Evolutionary conservation across 2,888 invertebrate species (phyloP).

Genomic region (Synanthedon myopaeformis): DNA sequence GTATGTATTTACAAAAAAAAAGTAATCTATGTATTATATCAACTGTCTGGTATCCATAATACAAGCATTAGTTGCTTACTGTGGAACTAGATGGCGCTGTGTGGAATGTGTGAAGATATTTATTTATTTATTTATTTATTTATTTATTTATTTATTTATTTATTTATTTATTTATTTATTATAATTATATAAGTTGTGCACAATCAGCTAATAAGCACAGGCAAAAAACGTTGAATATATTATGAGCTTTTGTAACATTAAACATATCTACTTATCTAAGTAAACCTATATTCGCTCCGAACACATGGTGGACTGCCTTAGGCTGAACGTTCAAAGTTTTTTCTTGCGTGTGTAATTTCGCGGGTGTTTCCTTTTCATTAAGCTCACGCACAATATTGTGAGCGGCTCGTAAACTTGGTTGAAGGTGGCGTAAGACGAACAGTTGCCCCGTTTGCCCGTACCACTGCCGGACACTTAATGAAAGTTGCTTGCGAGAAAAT

Average conservation of each 20-base stretch:
- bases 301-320: neutral
- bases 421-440: slow-evolving; percentile 19
- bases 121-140: too few species aligned
- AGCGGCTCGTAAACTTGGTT: slow-evolving; percentile 48
- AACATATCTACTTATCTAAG: neutral
- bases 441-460: neutral
- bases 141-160: too few species aligned
- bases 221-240: too few species aligned
- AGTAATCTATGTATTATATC: too few species aligned
- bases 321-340: slow-evolving; percentile 2
- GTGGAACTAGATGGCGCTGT: too few species aligned
- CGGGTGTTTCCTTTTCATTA: slow-evolving; percentile 28
- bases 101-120: too few species aligned
- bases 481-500: slow-evolving; percentile 40
- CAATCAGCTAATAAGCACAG: too few species aligned
- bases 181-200: too few species aligned
- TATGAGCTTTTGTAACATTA: neutral
- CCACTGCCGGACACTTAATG: slow-evolving; percentile 31
- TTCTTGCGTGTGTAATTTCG: slow-evolving; percentile 11
- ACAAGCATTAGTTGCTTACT: too few species aligned
- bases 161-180: too few species aligned
- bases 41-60: too few species aligned
- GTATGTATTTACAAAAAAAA: too few species aligned
- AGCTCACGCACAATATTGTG: slow-evolving; percentile 62
- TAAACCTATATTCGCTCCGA: neutral